Evolutionary conservation across 1,140 invertebrate genomes (phyloP), one percentile per base, ranked within the genome.

Genomic region (Hycleus phaleratus): DNA sequence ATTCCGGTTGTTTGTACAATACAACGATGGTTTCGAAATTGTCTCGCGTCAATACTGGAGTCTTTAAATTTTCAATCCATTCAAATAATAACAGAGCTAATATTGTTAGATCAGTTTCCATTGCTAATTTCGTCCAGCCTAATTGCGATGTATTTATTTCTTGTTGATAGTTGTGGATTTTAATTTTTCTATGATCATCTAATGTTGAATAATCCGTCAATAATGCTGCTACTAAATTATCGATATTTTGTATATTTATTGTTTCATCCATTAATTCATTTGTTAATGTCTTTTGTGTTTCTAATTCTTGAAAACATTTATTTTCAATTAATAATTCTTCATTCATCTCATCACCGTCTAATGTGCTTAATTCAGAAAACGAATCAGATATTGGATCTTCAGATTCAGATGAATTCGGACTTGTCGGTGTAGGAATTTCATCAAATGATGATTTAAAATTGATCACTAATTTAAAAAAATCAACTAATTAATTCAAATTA

Each of bases 31-130:
- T 78, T 40, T 84, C 83, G 8, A 91, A 73, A 65, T 85, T 82
- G 46, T 88, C 81, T 11, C 79, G 74, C 46, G 80, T 80, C 6
- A 91, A 65, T 38, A 90, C 72, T 0, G 89, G 87, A 39, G 74
- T 67, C 70, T 84, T 84, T 12, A 89, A 70, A 12, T 79, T 79
- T 67, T 88, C 85, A 12, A 89, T 64, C 87, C 87, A 89, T 50
- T 86, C 81, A 62, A 81, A 85, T 12, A 88, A 68, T 8, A 89
- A 67, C 38, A 79, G 81, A 44, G 81, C 72, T 25, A 88, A 66
- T 12, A 87, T 68, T n/a, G 73, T 69, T 7, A 85, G 68, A 63
- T 85, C 80, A 8, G 79, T 80, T 77, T 87, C 86, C 42, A 81
- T 76, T 52, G 83, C 75, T 8, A 90, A 77, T 61, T 78, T 80